Percentiles rank a stretch among this genome's conserved stretches.
phyloP scores from a whole-genome alignment of 2,888 invertebrate species.

The Drosophila greeni region DNA sequence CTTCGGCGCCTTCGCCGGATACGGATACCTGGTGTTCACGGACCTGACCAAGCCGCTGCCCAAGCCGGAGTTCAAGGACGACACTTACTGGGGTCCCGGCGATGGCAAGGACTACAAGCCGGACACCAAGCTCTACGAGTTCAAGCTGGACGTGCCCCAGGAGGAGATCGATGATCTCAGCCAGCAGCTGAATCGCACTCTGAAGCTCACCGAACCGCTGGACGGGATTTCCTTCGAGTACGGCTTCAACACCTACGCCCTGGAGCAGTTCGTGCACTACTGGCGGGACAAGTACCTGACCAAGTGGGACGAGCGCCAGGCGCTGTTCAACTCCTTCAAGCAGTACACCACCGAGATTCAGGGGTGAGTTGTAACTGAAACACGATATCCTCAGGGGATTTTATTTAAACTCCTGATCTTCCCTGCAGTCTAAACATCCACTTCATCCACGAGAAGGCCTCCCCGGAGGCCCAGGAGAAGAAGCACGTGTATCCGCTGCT shows the following conservation, averaged over 20 bases:
- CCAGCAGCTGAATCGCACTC: constrained; percentile 81
- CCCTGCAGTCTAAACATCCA: constrained; percentile 82
- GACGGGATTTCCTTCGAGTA: constrained; percentile 86
- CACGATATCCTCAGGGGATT: not conserved
- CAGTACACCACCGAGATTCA: constrained; percentile 89
- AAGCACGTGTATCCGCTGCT: constrained; percentile 83
- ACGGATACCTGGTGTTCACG: constrained; percentile 62
- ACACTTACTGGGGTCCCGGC: constrained; percentile 78
- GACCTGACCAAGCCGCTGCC: constrained; percentile 71
- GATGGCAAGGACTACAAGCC: constrained; percentile 68
- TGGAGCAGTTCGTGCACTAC: constrained; percentile 84
- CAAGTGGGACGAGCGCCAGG: constrained; percentile 83
- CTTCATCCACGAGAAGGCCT: constrained; percentile 82
- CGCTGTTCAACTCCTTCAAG: constrained; percentile 84
- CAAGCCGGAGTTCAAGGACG: constrained; percentile 71
- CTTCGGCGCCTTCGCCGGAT: constrained; percentile 56
- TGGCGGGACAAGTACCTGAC: constrained; percentile 88
- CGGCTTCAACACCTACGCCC: constrained; percentile 87
- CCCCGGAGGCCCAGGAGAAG: constrained; percentile 78
- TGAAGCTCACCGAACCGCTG: constrained; percentile 81
- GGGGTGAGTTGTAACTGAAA: constrained; percentile 71
- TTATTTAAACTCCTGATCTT: not conserved
- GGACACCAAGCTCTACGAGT: constrained; percentile 70
- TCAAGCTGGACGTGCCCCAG: constrained; percentile 56
- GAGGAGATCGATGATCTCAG: constrained; percentile 81